A percentile compares a stretch with the other conserved stretches of the same genome.
phyloP scores from a whole-genome alignment of 2,797 vertebrate species.

The Propithecus perrieri region DNA sequence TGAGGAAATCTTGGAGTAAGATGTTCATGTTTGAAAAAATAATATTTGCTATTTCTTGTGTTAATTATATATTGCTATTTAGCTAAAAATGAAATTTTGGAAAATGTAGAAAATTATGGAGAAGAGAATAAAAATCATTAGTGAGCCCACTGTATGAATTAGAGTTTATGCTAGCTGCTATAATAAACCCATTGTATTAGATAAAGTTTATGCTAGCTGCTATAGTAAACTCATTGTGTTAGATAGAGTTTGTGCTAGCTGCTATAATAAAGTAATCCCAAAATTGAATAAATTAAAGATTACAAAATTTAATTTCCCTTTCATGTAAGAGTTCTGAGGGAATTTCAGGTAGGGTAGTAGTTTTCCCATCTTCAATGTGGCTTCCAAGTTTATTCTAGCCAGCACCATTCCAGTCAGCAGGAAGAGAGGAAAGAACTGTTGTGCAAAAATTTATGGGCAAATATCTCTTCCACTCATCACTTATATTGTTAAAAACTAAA shows the following conservation, averaged over 20 bases:
- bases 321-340: background rate
- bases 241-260: background rate
- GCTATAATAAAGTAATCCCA: background rate
- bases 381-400: background rate
- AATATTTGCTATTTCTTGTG: background rate
- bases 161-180: no score
- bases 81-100: conserved; percentile 10
- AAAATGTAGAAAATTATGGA: conserved; percentile 4
- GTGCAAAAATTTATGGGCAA: background rate
- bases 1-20: background rate
- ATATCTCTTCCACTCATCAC: background rate
- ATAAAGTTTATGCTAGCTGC: no score
- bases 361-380: background rate
- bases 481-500: background rate
- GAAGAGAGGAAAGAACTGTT: background rate
- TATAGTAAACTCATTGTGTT: background rate
- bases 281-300: background rate
- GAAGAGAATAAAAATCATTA: conserved; percentile 12
- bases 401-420: background rate
- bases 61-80: conserved; percentile 7
- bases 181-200: background rate
- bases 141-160: background rate
- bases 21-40: background rate
- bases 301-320: conserved; percentile 20
- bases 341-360: background rate